Conservation (phyloP, 2,888 invertebrate species). For the Siphonodentalium dalli region DNA sequence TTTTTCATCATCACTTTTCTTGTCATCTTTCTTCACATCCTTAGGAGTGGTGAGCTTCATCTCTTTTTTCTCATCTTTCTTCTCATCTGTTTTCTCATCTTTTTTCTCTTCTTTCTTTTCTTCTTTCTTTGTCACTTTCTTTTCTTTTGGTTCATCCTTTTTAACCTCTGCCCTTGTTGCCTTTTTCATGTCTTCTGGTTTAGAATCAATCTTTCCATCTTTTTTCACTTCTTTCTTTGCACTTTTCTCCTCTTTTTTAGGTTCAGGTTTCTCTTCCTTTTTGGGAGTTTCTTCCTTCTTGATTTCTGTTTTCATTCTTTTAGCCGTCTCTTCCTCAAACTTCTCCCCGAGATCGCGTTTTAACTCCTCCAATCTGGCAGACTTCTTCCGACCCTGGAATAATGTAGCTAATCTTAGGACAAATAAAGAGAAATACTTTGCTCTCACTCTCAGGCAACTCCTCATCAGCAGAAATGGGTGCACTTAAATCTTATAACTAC, state of each 20-base stretch:
- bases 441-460: too few relatives aligned
- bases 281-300: constrained; percentile 14
- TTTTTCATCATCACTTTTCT: constrained; percentile 5
- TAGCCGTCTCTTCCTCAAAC: constrained; percentile 10
- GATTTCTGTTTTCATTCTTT: constrained; percentile 5
- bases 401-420: too few relatives aligned
- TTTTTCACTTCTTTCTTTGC: constrained; percentile 26
- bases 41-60: too few relatives aligned
- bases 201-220: constrained; percentile 19
- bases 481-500: too few relatives aligned
- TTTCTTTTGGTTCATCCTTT: too few relatives aligned
- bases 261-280: constrained; percentile 15
- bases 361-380: neutral
- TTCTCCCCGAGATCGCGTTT: too few relatives aligned
- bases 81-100: constrained; percentile 6
- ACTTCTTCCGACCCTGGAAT: neutral
- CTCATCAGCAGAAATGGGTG: too few relatives aligned
- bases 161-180: too few relatives aligned
- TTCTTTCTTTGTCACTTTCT: too few relatives aligned
- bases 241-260: constrained; percentile 19
- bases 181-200: too few relatives aligned
- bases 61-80: constrained; percentile 17
- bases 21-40: constrained; percentile 8
- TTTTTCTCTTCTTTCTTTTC: constrained; percentile 14
- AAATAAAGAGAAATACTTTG: too few relatives aligned